A percentile compares a stretch with the other conserved stretches of the same genome.
Conservation (phyloP, 2,888 invertebrate genomes). For the Leptinotarsa rubiginosa region DNA sequence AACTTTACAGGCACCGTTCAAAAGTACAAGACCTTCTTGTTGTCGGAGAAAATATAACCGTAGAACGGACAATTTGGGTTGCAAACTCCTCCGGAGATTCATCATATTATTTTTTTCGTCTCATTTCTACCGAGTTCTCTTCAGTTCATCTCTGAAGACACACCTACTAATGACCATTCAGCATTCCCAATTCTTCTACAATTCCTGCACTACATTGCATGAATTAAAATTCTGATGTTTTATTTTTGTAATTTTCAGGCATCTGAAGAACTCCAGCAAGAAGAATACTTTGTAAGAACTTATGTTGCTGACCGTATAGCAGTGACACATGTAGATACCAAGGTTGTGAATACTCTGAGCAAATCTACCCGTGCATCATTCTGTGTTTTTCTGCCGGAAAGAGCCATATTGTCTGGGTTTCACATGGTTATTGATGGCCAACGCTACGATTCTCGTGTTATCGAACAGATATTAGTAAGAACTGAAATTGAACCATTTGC, state of each 20-base stretch:
- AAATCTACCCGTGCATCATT: conserved; percentile 71
- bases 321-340: conserved; percentile 71
- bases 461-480: conserved; percentile 70
- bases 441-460: conserved; percentile 71
- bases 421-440: conserved; percentile 71
- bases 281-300: conserved; percentile 53
- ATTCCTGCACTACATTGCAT: too few relatives aligned
- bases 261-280: conserved; percentile 1
- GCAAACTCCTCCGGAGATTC: too few relatives aligned
- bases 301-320: conserved; percentile 73
- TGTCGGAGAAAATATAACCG: too few relatives aligned
- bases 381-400: conserved; percentile 73
- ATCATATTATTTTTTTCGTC: too few relatives aligned
- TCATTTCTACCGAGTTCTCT: too few relatives aligned
- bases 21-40: too few relatives aligned
- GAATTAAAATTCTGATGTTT: too few relatives aligned
- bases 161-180: too few relatives aligned
- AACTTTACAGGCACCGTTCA: too few relatives aligned
- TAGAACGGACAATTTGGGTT: too few relatives aligned
- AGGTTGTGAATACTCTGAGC: conserved; percentile 70
- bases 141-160: too few relatives aligned
- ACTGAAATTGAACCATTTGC: conserved; percentile 30
- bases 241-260: background rate
- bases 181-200: too few relatives aligned
- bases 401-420: conserved; percentile 65